Percentiles rank a stretch among this genome's conserved stretches.
These are phyloP conservation scores for Apodemus agrarius DNA, from an alignment of 2,797 vertebrate species.

Conservation along the genomic window DNA sequence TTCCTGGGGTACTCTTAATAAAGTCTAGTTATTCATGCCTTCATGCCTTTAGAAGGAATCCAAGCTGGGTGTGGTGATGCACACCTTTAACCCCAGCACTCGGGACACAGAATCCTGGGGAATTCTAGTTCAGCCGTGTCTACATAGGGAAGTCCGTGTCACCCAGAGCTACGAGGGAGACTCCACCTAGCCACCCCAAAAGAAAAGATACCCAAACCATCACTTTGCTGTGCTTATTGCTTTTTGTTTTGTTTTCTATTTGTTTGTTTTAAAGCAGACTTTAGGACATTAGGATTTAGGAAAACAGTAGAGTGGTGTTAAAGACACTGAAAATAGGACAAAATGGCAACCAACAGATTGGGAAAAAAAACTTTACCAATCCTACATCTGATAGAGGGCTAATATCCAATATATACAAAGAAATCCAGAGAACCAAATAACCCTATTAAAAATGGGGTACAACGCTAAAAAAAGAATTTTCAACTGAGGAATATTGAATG, in stretches of 20 bases:
- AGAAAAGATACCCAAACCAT: not conserved
- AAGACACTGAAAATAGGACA: not conserved
- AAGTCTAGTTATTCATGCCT: not conserved
- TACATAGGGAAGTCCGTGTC: not conserved
- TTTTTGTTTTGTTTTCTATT: not conserved
- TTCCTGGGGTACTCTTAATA: not conserved
- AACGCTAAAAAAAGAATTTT: too few species aligned
- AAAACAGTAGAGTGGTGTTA: not conserved
- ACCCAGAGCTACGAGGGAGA: too few species aligned
- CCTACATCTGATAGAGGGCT: too few species aligned
- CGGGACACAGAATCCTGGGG: too few species aligned
- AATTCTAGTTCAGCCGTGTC: not conserved
- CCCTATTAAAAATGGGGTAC: too few species aligned
- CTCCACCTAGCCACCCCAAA: not conserved
- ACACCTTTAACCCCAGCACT: not conserved
- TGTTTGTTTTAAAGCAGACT: not conserved
- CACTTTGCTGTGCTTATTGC: not conserved
- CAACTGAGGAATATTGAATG: too few species aligned
- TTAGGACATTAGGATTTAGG: slow-evolving; percentile 2
- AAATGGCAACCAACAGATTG: too few species aligned
- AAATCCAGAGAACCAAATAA: too few species aligned
- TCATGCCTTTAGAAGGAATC: not conserved
- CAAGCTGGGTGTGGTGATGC: not conserved
- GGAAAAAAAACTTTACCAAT: too few species aligned
- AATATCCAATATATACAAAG: too few species aligned